Conservation (phyloP, 1,140 invertebrate genomes). For the Brachionus paranguensis region DNA sequence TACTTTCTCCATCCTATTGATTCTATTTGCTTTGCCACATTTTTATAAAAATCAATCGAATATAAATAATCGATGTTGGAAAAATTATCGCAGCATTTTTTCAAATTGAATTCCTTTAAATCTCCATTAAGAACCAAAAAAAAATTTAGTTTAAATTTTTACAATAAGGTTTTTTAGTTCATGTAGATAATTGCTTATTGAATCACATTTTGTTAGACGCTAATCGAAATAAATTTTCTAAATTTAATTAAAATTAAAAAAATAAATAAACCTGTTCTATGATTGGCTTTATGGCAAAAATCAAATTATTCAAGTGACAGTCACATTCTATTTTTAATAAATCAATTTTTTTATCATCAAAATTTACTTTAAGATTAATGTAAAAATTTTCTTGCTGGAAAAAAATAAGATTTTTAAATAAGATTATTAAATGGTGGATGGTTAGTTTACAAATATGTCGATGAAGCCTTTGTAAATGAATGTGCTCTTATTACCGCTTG, state of each 20-base stretch:
- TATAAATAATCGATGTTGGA: neutral
- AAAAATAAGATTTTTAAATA: neutral
- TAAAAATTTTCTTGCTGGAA: neutral
- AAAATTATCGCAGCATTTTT: neutral
- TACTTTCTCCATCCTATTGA: slow-evolving; percentile 9
- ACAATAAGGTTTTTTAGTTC: slow-evolving; percentile 23
- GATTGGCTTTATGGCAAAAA: neutral
- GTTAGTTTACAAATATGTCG: neutral
- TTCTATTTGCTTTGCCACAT: neutral
- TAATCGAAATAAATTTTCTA: neutral
- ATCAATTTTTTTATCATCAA: neutral
- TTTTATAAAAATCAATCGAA: slow-evolving; percentile 27
- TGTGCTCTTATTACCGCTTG: neutral
- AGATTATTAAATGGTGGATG: neutral
- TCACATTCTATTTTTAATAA: slow-evolving; percentile 12
- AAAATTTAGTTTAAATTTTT: neutral
- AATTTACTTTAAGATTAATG: neutral
- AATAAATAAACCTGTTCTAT: neutral
- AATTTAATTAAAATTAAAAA: neutral
- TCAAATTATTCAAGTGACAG: neutral
- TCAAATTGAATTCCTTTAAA: neutral
- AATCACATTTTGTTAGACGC: neutral
- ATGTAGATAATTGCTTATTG: neutral
- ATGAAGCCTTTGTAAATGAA: slow-evolving; percentile 21
- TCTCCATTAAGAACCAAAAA: neutral